Evolutionary conservation across 1,140 invertebrate species (phyloP).

Genomic region (Sitobion miscanthi): DNA sequence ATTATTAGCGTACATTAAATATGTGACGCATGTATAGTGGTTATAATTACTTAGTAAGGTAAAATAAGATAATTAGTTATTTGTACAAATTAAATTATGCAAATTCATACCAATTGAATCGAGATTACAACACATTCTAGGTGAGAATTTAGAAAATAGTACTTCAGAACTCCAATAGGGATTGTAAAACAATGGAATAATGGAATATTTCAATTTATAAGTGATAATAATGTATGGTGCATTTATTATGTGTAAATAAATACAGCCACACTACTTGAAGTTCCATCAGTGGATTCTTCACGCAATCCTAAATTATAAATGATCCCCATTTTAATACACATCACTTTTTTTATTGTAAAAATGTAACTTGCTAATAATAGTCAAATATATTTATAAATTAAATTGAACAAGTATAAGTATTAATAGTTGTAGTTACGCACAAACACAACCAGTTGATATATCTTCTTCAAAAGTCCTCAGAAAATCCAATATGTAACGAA

Average conservation of each 20-base stretch:
- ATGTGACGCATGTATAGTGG: neutral
- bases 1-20: neutral
- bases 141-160: neutral
- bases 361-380: too few relatives aligned
- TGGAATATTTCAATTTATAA: neutral
- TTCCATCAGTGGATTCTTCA: too few relatives aligned
- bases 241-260: too few relatives aligned
- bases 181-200: neutral
- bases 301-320: too few relatives aligned
- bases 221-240: neutral
- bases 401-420: neutral
- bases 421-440: neutral
- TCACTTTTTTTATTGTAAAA: too few relatives aligned
- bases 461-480: too few relatives aligned
- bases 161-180: too few relatives aligned
- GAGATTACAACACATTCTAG: neutral
- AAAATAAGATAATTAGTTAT: neutral
- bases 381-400: neutral
- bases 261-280: too few relatives aligned
- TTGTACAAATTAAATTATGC: neutral
- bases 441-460: neutral
- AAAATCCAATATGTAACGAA: too few relatives aligned
- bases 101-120: neutral
- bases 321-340: too few relatives aligned
- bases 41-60: neutral